Evolutionary conservation across 2,888 invertebrate genomes (phyloP).

Genomic region (Cryptophagus acutangulus): DNA sequence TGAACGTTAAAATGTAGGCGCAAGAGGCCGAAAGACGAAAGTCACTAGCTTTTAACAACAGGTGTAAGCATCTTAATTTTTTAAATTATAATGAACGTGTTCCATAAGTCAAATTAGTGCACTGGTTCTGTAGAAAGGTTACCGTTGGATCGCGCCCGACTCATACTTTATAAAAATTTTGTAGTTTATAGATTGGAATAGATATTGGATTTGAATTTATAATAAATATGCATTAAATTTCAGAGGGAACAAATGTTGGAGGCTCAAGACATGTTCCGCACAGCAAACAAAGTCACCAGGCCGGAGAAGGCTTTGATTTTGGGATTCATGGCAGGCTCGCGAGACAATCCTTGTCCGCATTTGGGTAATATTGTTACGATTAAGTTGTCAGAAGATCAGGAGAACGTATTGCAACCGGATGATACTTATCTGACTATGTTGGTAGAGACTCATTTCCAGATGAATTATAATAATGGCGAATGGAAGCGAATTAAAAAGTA

Average conservation of each 20-base stretch:
- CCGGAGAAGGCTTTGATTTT: constrained; percentile 96
- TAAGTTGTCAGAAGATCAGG: constrained; percentile 87
- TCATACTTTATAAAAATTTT: too few species aligned
- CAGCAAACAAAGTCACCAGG: constrained; percentile 91
- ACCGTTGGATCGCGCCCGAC: too few species aligned
- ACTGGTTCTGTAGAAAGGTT: too few species aligned
- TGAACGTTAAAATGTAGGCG: too few species aligned
- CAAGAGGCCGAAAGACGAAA: too few species aligned
- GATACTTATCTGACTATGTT: constrained; percentile 73
- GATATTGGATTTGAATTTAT: too few species aligned
- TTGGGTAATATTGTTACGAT: constrained; percentile 95
- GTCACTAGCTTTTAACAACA: too few species aligned
- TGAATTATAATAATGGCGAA: constrained; percentile 97
- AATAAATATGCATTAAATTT: too few species aligned
- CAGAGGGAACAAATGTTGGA: constrained; percentile 94
- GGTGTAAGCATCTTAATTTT: too few species aligned
- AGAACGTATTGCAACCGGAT: constrained; percentile 81
- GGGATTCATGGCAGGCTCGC: constrained; percentile 97
- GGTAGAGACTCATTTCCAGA: constrained; percentile 94
- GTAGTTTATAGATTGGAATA: too few species aligned
- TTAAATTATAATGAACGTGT: too few species aligned
- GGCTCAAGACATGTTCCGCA: constrained; percentile 96
- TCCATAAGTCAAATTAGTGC: too few species aligned
- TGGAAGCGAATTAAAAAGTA: constrained; percentile 95
- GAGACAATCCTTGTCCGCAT: constrained; percentile 97